Evolutionary conservation across 2,113 vertebrate genomes (phyloP), one percentile per base, ranked within the genome.

Genomic region (Fulmarus glacialis): DNA sequence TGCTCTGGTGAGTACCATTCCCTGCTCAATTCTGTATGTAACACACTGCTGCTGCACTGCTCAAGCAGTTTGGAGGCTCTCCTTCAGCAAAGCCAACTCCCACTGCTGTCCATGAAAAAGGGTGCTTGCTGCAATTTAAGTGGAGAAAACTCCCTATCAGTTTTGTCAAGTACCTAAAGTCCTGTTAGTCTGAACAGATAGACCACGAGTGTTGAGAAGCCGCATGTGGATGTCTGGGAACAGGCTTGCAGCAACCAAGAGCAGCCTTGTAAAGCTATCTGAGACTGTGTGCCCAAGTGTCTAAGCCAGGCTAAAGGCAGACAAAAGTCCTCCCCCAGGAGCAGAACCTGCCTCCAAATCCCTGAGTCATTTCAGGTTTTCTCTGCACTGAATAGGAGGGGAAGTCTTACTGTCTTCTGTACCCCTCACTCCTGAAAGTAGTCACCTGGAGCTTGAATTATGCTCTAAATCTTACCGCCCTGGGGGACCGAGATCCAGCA

Each of bases 1-100:
- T 0, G 17, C 75, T 95, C 91, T 94, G 97, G 96, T 97, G 77
- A 97, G 96, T 96, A 93, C 56, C 48, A 52, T 34, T 79, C 53
- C 55, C 75, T n/a, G 47, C 72, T 58, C 50, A 55, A 0, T 29
- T 40, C 45, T 53, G 19, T 67, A 32, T 10, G 4, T 10, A 45
- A 59, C 45, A 70, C 11, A 3, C 24, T 48, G 56, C 45, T 90
- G 5, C 78, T 75, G 68, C 56, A 21, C 60, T 82, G 81, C 84
- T 66, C 26, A n/a, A 29, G 36, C 3, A 1, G 24, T 40, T 12
- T 20, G 66, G 72, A 79, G 36, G 21, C 11, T 82, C 21, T 78
- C 22, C 52, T 59, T 20, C 71, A 75, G 29, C 4, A 0, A 32
- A 32, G 18, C 8, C 45, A 87, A 6, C 21, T 50, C 36, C 58